phyloP scores from a whole-genome alignment of 2,888 invertebrate genomes.

The Mellilla xanthometata region DNA sequence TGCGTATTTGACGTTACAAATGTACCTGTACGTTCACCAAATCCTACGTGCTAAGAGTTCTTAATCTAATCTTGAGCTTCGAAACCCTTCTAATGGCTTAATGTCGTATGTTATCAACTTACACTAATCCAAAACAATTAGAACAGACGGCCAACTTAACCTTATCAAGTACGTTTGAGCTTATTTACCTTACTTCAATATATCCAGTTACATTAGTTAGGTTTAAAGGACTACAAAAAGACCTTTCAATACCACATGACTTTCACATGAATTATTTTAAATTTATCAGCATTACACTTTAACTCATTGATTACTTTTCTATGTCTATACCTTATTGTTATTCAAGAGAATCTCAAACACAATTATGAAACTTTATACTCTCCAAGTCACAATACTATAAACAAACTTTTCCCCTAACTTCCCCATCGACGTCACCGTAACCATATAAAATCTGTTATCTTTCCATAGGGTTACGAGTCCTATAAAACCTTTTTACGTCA shows the following conservation, averaged over 20 bases:
- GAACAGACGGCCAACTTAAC: slow-evolving; percentile 5
- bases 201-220: no score
- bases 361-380: no score
- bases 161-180: slow-evolving; percentile 5
- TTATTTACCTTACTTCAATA: neutral
- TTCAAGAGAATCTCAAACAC: no score
- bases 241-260: no score
- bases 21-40: no score
- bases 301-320: no score
- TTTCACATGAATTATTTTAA: no score
- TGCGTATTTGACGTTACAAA: no score
- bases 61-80: slow-evolving; percentile 11
- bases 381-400: no score
- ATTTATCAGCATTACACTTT: no score
- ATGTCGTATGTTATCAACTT: slow-evolving; percentile 14
- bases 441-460: slow-evolving; percentile 57
- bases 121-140: slow-evolving; percentile 20
- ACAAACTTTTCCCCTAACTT: neutral
- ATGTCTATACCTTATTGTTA: no score
- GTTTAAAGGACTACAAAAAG: no score
- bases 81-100: slow-evolving; percentile 11
- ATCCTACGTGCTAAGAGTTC: neutral
- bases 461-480: slow-evolving; percentile 50
- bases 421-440: slow-evolving; percentile 31
- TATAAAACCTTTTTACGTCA: slow-evolving; percentile 70